These are phyloP conservation scores for Sebastes flavidus DNA, from an alignment of 2,797 vertebrate genomes.

Conservation along the genomic window DNA sequence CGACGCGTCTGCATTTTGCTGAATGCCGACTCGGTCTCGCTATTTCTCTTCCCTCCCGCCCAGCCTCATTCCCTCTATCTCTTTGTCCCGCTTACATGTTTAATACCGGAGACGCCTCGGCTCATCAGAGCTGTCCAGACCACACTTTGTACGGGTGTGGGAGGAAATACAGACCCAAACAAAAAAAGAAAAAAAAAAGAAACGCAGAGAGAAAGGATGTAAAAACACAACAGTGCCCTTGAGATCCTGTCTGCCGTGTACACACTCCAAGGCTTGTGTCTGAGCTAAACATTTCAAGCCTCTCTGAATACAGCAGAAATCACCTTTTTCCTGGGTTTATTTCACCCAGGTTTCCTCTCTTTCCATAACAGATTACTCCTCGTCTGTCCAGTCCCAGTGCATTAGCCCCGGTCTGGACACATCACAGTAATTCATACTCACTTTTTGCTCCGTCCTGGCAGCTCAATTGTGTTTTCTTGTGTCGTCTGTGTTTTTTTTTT, in stretches of 20 bases:
- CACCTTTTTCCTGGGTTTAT: slow-evolving; percentile 11
- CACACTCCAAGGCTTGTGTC: background rate
- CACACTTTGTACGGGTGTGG: slow-evolving; percentile 41
- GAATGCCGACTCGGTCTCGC: slow-evolving; percentile 70
- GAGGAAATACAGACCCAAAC: slow-evolving; percentile 46
- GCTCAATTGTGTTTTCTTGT: slow-evolving; percentile 68
- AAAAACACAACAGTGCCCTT: slow-evolving; percentile 45
- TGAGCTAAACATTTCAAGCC: slow-evolving; percentile 9
- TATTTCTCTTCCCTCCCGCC: slow-evolving; percentile 40
- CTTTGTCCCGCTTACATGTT: slow-evolving; percentile 70
- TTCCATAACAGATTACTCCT: slow-evolving; percentile 46
- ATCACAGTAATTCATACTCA: slow-evolving; percentile 64
- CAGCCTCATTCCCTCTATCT: slow-evolving; percentile 37
- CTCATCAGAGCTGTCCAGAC: slow-evolving; percentile 67
- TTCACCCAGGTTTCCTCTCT: slow-evolving; percentile 11
- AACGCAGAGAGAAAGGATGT: slow-evolving; percentile 17
- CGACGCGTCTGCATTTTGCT: slow-evolving; percentile 76
- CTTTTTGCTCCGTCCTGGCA: slow-evolving; percentile 52
- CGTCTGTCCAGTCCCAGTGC: slow-evolving; percentile 45
- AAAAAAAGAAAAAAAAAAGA: background rate
- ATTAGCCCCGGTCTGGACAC: slow-evolving; percentile 33
- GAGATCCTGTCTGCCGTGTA: slow-evolving; percentile 19
- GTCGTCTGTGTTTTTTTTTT: slow-evolving; percentile 14
- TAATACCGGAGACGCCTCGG: slow-evolving; percentile 61
- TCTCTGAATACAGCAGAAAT: slow-evolving; percentile 22